Evolutionary conservation across 2,797 vertebrate species (phyloP), one percentile per base, ranked within the genome.

Genomic region (Telmatherina bonti): DNA sequence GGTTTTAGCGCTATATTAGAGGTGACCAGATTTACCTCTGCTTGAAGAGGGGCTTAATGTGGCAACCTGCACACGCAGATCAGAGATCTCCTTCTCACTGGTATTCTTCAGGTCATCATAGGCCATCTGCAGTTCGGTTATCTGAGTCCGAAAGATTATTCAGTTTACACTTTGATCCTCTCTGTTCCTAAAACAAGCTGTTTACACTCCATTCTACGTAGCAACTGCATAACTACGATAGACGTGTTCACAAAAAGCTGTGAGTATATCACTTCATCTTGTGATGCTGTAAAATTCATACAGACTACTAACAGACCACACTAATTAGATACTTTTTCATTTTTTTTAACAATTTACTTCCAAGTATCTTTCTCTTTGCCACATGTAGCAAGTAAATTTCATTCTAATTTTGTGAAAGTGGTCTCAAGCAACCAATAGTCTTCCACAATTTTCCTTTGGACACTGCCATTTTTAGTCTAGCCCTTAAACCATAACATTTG

Each of bases 91-190:
- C 41, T 84, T 90, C 58, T 93, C 88, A 54, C 91, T 93, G 65
- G 61, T 85, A 62, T 69, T 79, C 83, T 91, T 91, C 73, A 93
- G 71, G 53, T 93, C 89, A 60, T 88, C 70, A 43, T 84, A 85
- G 0, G 84, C 75, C 0, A 4, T 43, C 59, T 92, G 89, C 2
- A 92, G 79, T 20, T 85, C 88, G 49, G 82, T 85, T 60, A 93
- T 70, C 95, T 97, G 70, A 79, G 76, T 83, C 69, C 72, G 63
- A 56, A 53, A 74, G 64, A 59, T 45, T 24, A 26, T 27, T 70
- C 11, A 61, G n/a, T 54, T 47, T 16, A 33, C 1, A 33, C 7
- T 22, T 26, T 57, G 18, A 18, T 10, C 45, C 45, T 20, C 45
- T 47, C 7, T 56, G 18, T 33, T 63, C 5, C 12, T 64, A 29